Conservation (phyloP, 2,888 invertebrate genomes). For the Teleogryllus oceanicus region DNA sequence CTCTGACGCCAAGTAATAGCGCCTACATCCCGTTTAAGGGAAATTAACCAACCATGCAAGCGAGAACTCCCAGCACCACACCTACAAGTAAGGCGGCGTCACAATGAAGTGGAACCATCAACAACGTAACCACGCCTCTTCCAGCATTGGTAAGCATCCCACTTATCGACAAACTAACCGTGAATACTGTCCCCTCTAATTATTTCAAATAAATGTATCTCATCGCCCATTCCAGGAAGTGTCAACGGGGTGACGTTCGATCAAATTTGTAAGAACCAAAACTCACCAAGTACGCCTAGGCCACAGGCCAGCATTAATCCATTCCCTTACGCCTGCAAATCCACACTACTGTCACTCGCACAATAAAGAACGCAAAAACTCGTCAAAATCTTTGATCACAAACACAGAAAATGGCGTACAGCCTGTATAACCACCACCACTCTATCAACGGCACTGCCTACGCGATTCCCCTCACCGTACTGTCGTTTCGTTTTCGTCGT, state of each 20-base stretch:
- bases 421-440: background rate
- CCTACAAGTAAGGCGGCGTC: too few relatives aligned
- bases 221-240: slow-evolving; percentile 12
- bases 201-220: background rate
- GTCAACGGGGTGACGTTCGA: slow-evolving; percentile 3
- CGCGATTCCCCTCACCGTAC: background rate
- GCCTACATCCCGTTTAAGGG: too few relatives aligned
- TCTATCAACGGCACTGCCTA: slow-evolving; percentile 9
- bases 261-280: background rate
- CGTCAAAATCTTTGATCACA: background rate
- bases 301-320: slow-evolving; percentile 3
- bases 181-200: too few relatives aligned
- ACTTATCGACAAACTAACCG: too few relatives aligned
- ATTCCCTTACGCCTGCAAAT: background rate
- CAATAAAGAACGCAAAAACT: background rate
- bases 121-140: too few relatives aligned
- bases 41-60: too few relatives aligned
- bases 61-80: too few relatives aligned
- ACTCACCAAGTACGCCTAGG: slow-evolving; percentile 12
- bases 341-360: slow-evolving; percentile 19
- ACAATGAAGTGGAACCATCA: too few relatives aligned
- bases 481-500: background rate
- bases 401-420: slow-evolving; percentile 24
- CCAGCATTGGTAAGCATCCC: too few relatives aligned
- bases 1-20: too few relatives aligned